Base-by-base conservation (phyloP, 2,113 vertebrate species). In the Cygnus buccinator region DNA sequence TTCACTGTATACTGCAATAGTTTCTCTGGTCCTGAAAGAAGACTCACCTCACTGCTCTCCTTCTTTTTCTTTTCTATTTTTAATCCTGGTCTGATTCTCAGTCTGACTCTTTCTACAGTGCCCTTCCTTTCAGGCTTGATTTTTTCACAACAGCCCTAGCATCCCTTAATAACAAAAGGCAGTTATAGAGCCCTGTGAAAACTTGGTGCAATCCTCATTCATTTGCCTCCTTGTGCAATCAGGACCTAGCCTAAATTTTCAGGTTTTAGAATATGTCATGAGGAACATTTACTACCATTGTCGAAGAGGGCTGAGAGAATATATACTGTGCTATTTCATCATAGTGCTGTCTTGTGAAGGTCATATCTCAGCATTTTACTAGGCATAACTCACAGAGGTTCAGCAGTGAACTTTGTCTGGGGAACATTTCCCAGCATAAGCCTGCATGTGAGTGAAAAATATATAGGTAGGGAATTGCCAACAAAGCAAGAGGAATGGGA, bases 51-150 rank as follows among this genome's bases (percentile, higher is more conserved):
- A 57, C 26, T 4, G 5, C 35, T 90, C 20, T 5, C 8, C 12
- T 44, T 41, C 37, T 75, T 62, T 66, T 11, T 37, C 20, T 21
- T 48, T 48, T 48, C 46, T 21, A 21, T 48, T 21, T 48, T 48
- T 48, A 21, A 39, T 44, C 20, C 16, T 31, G 14, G 3, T 62
- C 48, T 63, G 41, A 68, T 52, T 89, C 62, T 33, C 31, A 89
- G 19, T 39, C n/a, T 35, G 20, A 35, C 9, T 16, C 9, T 15
- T 94, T 73, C 25, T 25, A 58, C 5, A 22, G 33, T 54, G 17
- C 19, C 20, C 22, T 70, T 12, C 22, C 11, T 58, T 29, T 61
- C 0, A 52, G 3, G 3, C 14, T 52, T 2, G 2, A 7, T 58
- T 75, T 73, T 33, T 48, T 48, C 71, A 67, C 44, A 21, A 20